Percentiles rank a stretch among this genome's conserved stretches.
phyloP scores from a whole-genome alignment of 1,140 invertebrate genomes.

The Hyphantria cunea region DNA sequence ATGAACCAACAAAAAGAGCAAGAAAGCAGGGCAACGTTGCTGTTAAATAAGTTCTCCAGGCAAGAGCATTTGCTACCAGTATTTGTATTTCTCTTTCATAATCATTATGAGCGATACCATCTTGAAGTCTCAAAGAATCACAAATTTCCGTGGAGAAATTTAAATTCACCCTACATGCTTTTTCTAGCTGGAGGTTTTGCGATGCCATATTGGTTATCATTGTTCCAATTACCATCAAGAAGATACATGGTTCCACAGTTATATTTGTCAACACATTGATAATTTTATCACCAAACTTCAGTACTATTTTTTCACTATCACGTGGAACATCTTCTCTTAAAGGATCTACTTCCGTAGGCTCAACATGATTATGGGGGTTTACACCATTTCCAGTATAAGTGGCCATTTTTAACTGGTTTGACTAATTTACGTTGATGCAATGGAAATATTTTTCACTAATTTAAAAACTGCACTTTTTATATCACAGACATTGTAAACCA shows the following conservation, averaged over 20 bases:
- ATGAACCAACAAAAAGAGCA: slow-evolving; percentile 83
- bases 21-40: slow-evolving; percentile 82
- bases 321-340: too few species aligned
- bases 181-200: slow-evolving; percentile 84
- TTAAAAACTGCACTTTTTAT: slow-evolving; percentile 23
- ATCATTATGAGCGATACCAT: slow-evolving; percentile 62
- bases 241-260: slow-evolving; percentile 82
- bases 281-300: too few species aligned
- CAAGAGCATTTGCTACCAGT: slow-evolving; percentile 79
- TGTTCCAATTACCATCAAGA: slow-evolving; percentile 14
- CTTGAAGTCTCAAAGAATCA: slow-evolving; percentile 73
- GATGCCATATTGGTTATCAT: slow-evolving; percentile 62
- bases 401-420: slow-evolving; percentile 3
- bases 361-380: too few species aligned
- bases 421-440: too few species aligned
- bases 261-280: slow-evolving; percentile 61
- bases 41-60: slow-evolving; percentile 82
- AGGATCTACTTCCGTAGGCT: too few species aligned
- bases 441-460: not conserved
- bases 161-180: slow-evolving; percentile 83
- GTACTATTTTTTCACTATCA: too few species aligned
- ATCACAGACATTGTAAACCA: slow-evolving; percentile 9
- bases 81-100: slow-evolving; percentile 80
- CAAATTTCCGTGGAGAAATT: slow-evolving; percentile 79
- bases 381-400: not conserved